These are phyloP conservation scores for Drosophila ficusphila DNA, from an alignment of 1,140 invertebrate species.

Conservation along the genomic window DNA sequence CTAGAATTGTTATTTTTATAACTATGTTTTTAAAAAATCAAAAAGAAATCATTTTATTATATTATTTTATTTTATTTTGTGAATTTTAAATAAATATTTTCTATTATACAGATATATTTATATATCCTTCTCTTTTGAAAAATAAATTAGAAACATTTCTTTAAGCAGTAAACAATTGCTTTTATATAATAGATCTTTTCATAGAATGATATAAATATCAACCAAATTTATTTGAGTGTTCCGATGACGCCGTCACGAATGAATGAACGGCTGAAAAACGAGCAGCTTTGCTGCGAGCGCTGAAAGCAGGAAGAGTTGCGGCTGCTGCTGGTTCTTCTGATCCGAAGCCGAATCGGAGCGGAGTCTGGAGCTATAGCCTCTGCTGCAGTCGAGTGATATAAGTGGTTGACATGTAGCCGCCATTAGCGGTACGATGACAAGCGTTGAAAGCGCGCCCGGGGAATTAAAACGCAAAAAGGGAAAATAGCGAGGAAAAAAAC, in stretches of 20 bases:
- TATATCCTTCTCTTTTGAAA: too few relatives aligned
- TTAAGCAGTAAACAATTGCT: too few relatives aligned
- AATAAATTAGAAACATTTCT: too few relatives aligned
- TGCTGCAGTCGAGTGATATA: constrained; percentile 61
- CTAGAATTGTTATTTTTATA: too few relatives aligned
- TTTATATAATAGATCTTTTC: too few relatives aligned
- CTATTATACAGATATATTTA: too few relatives aligned
- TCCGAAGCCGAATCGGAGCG: constrained; percentile 12
- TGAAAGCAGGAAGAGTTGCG: constrained; percentile 1
- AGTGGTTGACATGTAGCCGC: constrained; percentile 81
- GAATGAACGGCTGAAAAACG: constrained; percentile 62
- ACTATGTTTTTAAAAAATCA: too few relatives aligned
- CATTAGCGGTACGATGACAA: constrained; percentile 81
- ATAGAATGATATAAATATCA: background rate
- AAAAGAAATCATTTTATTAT: too few relatives aligned
- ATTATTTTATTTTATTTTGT: too few relatives aligned
- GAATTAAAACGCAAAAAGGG: constrained; percentile 67
- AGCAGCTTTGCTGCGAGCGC: constrained; percentile 40
- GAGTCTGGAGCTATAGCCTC: constrained; percentile 1
- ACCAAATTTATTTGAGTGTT: background rate
- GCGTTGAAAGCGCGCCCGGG: constrained; percentile 79
- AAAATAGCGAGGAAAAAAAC: background rate
- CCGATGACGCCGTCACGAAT: constrained; percentile 37
- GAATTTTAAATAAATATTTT: too few relatives aligned
- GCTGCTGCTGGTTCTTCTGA: background rate